These are phyloP conservation scores for Brienomyrus longianalis DNA, from an alignment of 2,113 vertebrate genomes.

Conservation along the genomic window DNA sequence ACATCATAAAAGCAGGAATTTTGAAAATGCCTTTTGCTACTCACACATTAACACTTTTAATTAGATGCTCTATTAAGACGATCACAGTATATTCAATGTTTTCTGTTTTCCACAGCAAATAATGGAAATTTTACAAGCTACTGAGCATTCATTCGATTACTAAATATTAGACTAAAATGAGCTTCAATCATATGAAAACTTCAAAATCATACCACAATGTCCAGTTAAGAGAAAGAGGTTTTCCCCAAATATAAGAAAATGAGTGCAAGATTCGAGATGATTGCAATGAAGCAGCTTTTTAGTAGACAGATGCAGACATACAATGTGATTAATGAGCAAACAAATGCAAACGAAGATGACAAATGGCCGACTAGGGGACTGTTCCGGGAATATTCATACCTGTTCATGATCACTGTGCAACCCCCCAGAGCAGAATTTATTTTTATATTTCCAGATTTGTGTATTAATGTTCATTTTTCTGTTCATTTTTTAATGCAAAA, in stretches of 20 bases:
- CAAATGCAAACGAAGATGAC: background rate
- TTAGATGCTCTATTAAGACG: background rate
- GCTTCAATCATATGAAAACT: background rate
- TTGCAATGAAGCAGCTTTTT: background rate
- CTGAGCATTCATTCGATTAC: background rate
- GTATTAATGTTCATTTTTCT: background rate
- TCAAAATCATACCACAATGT: background rate
- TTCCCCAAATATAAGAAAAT: background rate
- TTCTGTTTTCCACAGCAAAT: background rate
- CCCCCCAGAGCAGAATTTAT: background rate
- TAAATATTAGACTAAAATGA: background rate
- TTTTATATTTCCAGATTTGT: background rate
- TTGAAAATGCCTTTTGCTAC: background rate
- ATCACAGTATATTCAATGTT: background rate
- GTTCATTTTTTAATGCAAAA: background rate
- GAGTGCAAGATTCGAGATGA: background rate
- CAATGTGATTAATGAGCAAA: background rate
- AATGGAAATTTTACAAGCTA: background rate
- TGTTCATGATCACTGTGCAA: background rate
- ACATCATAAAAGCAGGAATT: background rate
- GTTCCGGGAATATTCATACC: background rate
- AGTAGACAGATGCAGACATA: background rate
- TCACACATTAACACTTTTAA: background rate
- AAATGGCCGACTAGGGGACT: background rate
- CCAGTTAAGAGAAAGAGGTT: background rate